These are phyloP conservation scores for roundworm (Caenorhabditis elegans) DNA, from an alignment of 1,140 invertebrate species.

Conservation along the genomic window WBcel235 BX284605.5:16540001-16540500, in stretches of 20 bases:
- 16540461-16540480: slow-evolving; percentile 3
- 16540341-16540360: not conserved
- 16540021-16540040: too few species aligned
- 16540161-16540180: too few species aligned
- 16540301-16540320: slow-evolving; percentile 7
- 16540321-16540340: not conserved
- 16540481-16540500: not conserved
- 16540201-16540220: too few species aligned
- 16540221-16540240: too few species aligned
- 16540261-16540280: not conserved
- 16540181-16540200: too few species aligned
- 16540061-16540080: too few species aligned
- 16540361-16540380: slow-evolving; percentile 7
- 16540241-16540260: not conserved
- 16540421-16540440: not conserved
- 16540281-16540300: slow-evolving; percentile 1
- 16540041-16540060: too few species aligned
- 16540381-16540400: not conserved
- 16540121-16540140: too few species aligned
- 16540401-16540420: not conserved
- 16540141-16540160: too few species aligned
- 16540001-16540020: too few species aligned
- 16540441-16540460: not conserved
- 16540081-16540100: too few species aligned
- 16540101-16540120: too few species aligned